phyloP scores from a whole-genome alignment of 2,797 vertebrate species.

The Pseudochromis fuscus region DNA sequence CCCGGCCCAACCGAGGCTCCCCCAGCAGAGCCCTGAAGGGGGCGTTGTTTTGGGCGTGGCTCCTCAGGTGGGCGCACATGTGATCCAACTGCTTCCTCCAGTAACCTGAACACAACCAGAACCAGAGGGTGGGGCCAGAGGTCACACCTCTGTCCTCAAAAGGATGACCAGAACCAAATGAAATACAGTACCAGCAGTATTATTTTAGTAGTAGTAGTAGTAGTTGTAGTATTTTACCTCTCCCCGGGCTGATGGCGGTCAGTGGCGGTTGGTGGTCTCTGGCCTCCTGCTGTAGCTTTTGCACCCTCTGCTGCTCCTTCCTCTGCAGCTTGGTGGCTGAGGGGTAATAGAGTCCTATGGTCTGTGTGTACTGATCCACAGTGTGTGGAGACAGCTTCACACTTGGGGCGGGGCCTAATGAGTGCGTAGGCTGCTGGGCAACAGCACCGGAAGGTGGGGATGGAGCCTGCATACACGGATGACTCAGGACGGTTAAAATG shows the following conservation, averaged over 20 bases:
- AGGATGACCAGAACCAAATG: no score
- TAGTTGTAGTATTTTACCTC: conserved; percentile 80
- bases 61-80: conserved; percentile 91
- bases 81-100: conserved; percentile 97
- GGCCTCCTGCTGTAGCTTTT: conserved; percentile 79
- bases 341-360: conserved; percentile 91
- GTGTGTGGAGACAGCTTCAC: conserved; percentile 40
- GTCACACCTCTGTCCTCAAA: no score
- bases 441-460: conserved; percentile 13
- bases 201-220: neutral
- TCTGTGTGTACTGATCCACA: conserved; percentile 88
- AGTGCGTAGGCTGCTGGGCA: conserved; percentile 76
- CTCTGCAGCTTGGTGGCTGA: conserved; percentile 86
- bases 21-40: conserved; percentile 92
- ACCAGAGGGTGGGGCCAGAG: no score
- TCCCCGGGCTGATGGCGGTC: conserved; percentile 92
- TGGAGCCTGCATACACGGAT: conserved; percentile 40
- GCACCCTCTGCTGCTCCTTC: conserved; percentile 81
- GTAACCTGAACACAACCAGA: conserved; percentile 83
- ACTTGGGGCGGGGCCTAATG: conserved; percentile 43
- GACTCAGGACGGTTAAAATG: no score
- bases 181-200: no score
- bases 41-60: conserved; percentile 92
- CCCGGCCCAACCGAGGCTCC: conserved; percentile 94
- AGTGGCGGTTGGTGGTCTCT: conserved; percentile 84